These are phyloP conservation scores for Drosophila trichaetosa DNA, from an alignment of 2,888 invertebrate genomes.

Conservation along the genomic window DNA sequence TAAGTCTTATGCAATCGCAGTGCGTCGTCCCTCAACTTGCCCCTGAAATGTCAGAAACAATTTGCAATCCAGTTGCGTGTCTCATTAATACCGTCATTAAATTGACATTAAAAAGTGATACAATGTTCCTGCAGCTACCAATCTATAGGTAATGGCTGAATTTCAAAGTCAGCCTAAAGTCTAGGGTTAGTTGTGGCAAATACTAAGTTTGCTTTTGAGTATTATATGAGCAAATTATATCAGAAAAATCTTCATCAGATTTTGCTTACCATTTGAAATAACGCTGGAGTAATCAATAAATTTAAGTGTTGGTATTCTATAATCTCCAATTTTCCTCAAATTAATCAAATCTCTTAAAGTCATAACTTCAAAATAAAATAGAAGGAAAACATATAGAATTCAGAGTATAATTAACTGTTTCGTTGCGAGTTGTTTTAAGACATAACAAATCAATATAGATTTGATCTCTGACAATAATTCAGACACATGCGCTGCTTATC, in stretches of 20 bases:
- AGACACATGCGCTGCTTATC: constrained; percentile 23
- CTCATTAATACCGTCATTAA: constrained; percentile 20
- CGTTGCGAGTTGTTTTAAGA: not conserved
- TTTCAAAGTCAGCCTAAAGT: not conserved
- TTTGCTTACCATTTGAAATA: not conserved
- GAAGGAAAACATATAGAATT: not conserved
- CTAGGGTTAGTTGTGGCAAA: not conserved
- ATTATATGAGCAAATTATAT: fast-evolving
- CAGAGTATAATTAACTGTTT: not conserved
- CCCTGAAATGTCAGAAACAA: constrained; percentile 20
- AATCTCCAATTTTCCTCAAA: not conserved
- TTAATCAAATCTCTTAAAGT: not conserved
- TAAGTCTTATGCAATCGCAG: constrained; percentile 40
- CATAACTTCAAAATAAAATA: too few relatives aligned
- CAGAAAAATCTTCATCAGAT: not conserved
- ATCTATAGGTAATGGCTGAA: not conserved
- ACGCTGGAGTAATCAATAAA: not conserved
- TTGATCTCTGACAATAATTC: constrained; percentile 20
- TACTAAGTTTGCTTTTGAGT: not conserved
- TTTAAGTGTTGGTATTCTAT: not conserved
- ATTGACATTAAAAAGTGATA: constrained; percentile 6
- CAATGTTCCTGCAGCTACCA: not conserved
- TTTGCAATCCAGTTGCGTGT: constrained; percentile 15
- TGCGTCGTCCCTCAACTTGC: constrained; percentile 15
- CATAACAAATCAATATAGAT: constrained; percentile 1